Evolutionary conservation across 2,888 invertebrate genomes (phyloP), one percentile per base, ranked within the genome.

Genomic region (Caenorhabditis sinica): DNA sequence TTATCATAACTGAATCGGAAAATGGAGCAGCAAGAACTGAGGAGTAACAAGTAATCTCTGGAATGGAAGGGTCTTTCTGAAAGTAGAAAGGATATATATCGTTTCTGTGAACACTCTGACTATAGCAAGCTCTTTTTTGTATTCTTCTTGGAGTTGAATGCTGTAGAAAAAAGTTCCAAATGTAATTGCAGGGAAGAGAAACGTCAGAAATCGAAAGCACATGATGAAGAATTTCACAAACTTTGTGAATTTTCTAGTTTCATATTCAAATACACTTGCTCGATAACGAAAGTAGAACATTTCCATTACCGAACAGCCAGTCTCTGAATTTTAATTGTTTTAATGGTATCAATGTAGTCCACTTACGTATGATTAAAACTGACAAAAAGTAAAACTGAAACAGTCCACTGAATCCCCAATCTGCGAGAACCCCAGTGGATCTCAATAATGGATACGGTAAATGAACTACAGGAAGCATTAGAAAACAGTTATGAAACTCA

Each of bases 21-120:
- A 77, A 77, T 43, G 77, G 77, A 30, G 77, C 77, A 28, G 69
- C 77, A n/a, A 77, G 69, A 20, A 77, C 69, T 1, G 69, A 69
- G 13, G 77, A 77, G n/a, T 69, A 77, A 53, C 77, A 77, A 2
- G 53, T 49, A 0, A 77, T 33, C 30, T 77, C 69, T 8, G 77
- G 69, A 45, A 69, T 60, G 1, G 28, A 43, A 6, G 69, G 69
- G 28, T 61, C 36, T 33, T 20, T 60, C 68, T 76, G 66, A 72
- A 72, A 28, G 17, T 49, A 40, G 9, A 0, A 66, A 45, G 13
- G 25, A 45, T 5, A 25, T 28, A 28, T 30, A 72, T 36, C 11
- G 4, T 6, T 53, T 51, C 9, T 6, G 36, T 11, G n/a, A 13
- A 11, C 5, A 23, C 8, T 0, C 45, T 17, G 25, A 76, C 76